Evolutionary conservation across 2,113 vertebrate genomes (phyloP), one percentile per base, ranked within the genome.

Genomic region (Podocnemis expansa): DNA sequence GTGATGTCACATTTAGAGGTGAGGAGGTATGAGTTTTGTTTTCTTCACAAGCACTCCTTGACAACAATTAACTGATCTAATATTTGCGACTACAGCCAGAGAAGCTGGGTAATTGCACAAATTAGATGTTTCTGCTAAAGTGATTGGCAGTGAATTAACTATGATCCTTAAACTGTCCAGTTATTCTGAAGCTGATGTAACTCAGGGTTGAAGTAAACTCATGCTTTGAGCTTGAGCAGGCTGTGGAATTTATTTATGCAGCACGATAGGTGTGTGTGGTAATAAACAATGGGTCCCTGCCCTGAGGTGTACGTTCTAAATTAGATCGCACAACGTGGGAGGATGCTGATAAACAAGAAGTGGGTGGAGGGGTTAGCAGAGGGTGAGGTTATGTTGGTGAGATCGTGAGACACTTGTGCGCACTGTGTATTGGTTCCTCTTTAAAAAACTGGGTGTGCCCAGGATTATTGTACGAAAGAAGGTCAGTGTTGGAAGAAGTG

Each of bases 181-280:
- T 79, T 88, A 10, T 91, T 88, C 85, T 84, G 94, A 92, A 93
- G 93, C 89, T n/a, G 85, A 41, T 56, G 1, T 80, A 49, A 78
- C 82, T 95, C 76, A 38, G 54, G 8, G 9, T 81, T 85, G 60
- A 10, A 81, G 90, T 82, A 47, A 93, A 52, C 78, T 96, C 90
- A 31, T 38, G 43, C n/a, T 83, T 78, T 79, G n/a, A 27, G 94
- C 92, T 96, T 90, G 14, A 90, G 92, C 95, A 96, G 91, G 96
- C 90, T 82, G 81, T 91, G 95, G 95, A 94, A 95, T 97, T 93
- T 80, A 91, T 95, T 96, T 89, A 58, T 96, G 88, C 92, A 91
- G 25, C 82, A 34, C 78, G 63, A 41, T 12, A 16, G 82, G 89
- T 89, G 93, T 31, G 96, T 94, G 93, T 91, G 94, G 81, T 83